Base-by-base conservation (phyloP, 1,140 invertebrate genomes). In the Coptotermes formosanus region DNA sequence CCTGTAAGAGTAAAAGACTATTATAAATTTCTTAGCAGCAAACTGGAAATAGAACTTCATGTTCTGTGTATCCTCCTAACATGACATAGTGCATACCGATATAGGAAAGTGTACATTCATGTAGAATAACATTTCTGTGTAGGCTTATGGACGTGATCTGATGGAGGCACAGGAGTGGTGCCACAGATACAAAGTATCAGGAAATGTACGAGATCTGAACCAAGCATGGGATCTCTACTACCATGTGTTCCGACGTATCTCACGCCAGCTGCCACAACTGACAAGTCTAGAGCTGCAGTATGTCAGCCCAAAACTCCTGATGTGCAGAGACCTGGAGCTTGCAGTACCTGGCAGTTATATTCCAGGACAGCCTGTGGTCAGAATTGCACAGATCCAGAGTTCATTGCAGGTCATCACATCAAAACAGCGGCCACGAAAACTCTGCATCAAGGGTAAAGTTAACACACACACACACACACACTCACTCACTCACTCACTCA, bases 201-300 rank as follows among this genome's bases (percentile, higher is more conserved):
- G 95, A 7, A 97, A 98, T 88, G 94, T 96, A 1, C 94, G 97
- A 85, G 98, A 99, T 89, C 91, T 99, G 43, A 99, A 98, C 89
- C 97, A 98, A 90, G 99, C 99, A 23, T 99, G 99, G 99, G 99
- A 99, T 90, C 91, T 99, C 0, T 99, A 99, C 90, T 99, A 99
- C 91, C 97, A 99, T 89, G 98, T 99, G 19, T 99, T 99, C 90
- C 93, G 98, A 83, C 94, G 98, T 85, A 99, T 99, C 88, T 97
- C 97, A 1, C 93, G 97, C 86, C 99, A 99, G 91, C 92, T 99
- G 87, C 98, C 98, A 4, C 96, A 98, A 88, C 90, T 98, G 23
- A 97, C 96, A 3, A 96, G 96, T 82, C 91, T 97, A 48, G 98
- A 99, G 91, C 91, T 99, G 86, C 97, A 98, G 89, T 99, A 99